Base-by-base conservation (phyloP, 2,888 invertebrate species). In the Drosophila barbarae region DNA sequence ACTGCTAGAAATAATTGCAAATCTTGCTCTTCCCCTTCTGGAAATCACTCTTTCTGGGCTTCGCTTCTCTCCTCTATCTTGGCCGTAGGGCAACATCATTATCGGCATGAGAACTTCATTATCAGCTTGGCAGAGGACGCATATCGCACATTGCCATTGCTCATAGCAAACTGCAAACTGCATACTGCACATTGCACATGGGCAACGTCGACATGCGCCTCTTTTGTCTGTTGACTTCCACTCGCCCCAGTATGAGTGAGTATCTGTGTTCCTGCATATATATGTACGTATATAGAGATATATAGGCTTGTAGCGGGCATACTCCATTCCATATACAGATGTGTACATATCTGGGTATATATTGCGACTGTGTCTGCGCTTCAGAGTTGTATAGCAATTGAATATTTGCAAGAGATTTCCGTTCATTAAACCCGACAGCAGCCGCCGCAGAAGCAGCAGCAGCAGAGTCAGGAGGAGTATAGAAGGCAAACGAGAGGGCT, bases 371-470 rank as follows among this genome's bases (percentile, higher is more conserved):
- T 65, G 78, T 67, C 73, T 81, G 72, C 75, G 73, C 73, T 77
- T 69, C 76, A 68, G 76, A 59, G 77, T 74, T 77, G 75, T 77
- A 77, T 72, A 77, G 82, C 84, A 82, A 84, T 81, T 84, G 83
- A 78, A 77, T 81, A 78, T 85, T 81, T 85, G 86, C 81, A 79
- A 86, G 86, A 85, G 86, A 84, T 85, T 85, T 86, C 84, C 86
- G 86, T 86, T 87, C 87, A 86, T 86, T 87, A 86, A 86, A 87
- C 86, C 84, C 87, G 77, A 85, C 82, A 79, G 85, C 46, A 63
- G 44, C 66, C 66, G 18, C 66, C 60, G 21, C 57, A 54, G 41
- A 42, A 44, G 38, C 66, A 47, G 32, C 10, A 49, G 56, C 53
- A 49, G 56, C 53, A 46, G 39, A 46, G 47, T 41, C 21, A 13